These are phyloP conservation scores for Idaea straminata DNA, from an alignment of 2,888 invertebrate genomes.

Conservation along the genomic window DNA sequence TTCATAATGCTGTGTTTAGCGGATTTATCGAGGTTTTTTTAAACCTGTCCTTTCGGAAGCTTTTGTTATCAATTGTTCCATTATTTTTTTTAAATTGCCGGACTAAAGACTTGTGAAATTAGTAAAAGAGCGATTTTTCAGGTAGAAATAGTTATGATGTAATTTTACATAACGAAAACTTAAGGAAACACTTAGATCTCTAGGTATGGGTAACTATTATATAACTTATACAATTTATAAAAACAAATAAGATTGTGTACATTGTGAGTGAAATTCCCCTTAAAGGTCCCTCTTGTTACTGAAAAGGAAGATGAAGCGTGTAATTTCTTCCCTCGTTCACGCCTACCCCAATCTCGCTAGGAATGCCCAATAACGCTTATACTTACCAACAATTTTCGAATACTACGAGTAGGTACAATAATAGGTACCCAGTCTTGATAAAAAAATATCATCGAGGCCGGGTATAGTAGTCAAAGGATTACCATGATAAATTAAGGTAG, in stretches of 20 bases:
- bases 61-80: no score
- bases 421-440: not conserved
- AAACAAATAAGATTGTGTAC: not conserved
- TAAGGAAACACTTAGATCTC: not conserved
- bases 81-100: no score
- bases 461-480: no score
- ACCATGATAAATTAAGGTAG: not conserved
- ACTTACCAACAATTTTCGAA: not conserved
- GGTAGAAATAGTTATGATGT: no score
- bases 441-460: not conserved
- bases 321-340: not conserved
- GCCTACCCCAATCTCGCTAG: not conserved
- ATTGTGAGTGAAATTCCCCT: not conserved
- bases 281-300: no score
- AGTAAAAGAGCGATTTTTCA: no score
- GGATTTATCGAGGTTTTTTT: no score
- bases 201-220: no score
- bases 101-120: no score
- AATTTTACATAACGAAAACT: not conserved
- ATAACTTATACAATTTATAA: not conserved
- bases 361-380: not conserved
- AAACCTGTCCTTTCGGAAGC: no score
- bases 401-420: not conserved
- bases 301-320: not conserved
- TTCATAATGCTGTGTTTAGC: no score